These are phyloP conservation scores for Andrena hattorfiana DNA, from an alignment of 2,888 invertebrate genomes.

Conservation along the genomic window DNA sequence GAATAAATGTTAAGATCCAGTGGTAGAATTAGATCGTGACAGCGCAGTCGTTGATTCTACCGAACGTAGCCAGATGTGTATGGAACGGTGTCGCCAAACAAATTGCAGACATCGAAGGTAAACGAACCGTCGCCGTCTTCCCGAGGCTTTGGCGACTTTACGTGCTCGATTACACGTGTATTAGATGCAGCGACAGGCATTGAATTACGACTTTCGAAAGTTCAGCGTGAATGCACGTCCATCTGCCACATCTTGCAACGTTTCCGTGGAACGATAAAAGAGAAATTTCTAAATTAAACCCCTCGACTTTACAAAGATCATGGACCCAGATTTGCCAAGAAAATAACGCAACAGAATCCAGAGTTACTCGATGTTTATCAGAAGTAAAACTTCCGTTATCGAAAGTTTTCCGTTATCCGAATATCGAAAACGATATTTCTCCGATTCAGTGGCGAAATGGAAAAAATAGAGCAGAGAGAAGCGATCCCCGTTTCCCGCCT, in stretches of 20 bases:
- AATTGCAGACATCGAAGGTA: not conserved
- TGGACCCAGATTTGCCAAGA: no score
- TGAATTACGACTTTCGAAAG: not conserved
- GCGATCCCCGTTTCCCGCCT: no score
- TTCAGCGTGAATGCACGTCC: not conserved
- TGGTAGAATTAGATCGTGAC: no score
- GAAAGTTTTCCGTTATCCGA: no score
- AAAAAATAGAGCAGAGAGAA: no score
- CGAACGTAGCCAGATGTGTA: conserved; percentile 18
- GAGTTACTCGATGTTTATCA: no score
- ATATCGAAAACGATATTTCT: no score
- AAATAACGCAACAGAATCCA: no score
- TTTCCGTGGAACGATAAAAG: not conserved
- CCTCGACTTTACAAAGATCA: no score
- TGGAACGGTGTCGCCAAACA: conserved; percentile 20
- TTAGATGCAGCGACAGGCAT: not conserved
- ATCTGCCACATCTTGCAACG: not conserved
- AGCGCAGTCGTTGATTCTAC: not conserved
- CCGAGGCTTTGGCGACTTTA: not conserved
- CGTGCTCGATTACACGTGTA: not conserved
- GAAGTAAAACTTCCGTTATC: no score
- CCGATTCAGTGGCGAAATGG: no score
- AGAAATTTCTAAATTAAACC: not conserved
- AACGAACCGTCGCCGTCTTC: conserved; percentile 9
- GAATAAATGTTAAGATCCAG: not conserved